Conservation (phyloP, 2,113 vertebrate species). For the Noturus placidus region DNA sequence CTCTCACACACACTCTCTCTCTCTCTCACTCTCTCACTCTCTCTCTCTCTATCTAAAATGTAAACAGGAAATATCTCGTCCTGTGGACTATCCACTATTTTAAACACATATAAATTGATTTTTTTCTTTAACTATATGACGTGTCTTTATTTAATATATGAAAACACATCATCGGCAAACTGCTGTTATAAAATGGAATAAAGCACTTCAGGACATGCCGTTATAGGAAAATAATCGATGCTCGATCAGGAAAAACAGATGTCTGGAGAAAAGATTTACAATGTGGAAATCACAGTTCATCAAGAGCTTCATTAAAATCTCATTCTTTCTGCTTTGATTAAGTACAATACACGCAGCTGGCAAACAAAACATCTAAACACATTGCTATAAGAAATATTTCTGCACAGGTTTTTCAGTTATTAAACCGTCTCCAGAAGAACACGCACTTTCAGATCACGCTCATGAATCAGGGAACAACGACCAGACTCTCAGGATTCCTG, state of each 20-base stretch:
- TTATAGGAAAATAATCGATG: neutral
- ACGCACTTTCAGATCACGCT: no score
- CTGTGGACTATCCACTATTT: no score
- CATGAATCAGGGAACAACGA: no score
- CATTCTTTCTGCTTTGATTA: conserved; percentile 45
- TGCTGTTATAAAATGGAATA: neutral
- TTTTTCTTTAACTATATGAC: neutral
- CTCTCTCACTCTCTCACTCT: no score
- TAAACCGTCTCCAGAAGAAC: no score
- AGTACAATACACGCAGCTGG: conserved; percentile 49
- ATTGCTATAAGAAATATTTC: neutral
- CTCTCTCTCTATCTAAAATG: no score
- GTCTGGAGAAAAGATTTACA: conserved; percentile 25
- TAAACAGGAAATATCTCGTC: no score
- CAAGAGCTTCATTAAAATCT: conserved; percentile 58
- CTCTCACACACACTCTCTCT: no score
- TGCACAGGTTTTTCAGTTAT: no score
- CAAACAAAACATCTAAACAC: conserved; percentile 41
- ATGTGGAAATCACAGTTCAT: conserved; percentile 41
- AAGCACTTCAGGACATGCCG: neutral
- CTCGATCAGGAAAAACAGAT: conserved; percentile 18
- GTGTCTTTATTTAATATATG: neutral
- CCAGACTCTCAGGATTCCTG: no score
- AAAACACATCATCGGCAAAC: neutral
- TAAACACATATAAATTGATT: neutral